These are phyloP conservation scores for Nyctereutes procyonoides DNA, from an alignment of 2,113 vertebrate genomes.

Conservation along the genomic window DNA sequence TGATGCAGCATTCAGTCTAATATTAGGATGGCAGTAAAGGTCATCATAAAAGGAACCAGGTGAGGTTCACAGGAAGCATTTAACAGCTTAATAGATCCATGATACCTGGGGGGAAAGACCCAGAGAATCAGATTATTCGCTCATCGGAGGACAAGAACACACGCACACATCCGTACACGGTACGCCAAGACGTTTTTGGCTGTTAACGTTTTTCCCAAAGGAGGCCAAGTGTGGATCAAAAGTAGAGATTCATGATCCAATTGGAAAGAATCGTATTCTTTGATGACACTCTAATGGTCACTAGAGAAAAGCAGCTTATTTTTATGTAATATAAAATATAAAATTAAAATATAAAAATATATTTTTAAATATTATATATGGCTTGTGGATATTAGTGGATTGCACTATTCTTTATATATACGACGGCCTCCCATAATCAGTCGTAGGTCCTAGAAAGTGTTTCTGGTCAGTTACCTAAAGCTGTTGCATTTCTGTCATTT, in stretches of 20 bases:
- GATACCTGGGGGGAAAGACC: not conserved
- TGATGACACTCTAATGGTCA: not conserved
- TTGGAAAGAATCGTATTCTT: not conserved
- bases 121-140: not conserved
- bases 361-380: too few species aligned
- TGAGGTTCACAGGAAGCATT: not conserved
- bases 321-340: not conserved
- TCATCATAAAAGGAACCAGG: not conserved
- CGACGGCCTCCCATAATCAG: accelerated
- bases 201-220: not conserved
- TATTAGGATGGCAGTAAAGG: too few species aligned
- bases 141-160: not conserved
- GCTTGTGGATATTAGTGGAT: not conserved
- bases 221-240: not conserved
- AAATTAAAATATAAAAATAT: too few species aligned
- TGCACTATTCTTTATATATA: not conserved
- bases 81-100: too few species aligned
- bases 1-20: not conserved
- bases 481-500: not conserved
- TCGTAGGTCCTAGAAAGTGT: not conserved
- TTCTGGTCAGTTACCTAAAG: not conserved
- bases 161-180: not conserved
- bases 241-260: not conserved
- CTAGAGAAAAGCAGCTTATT: not conserved
- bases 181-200: not conserved